Conservation (phyloP, 2,113 vertebrate genomes). For the Vombatus ursinus region DNA sequence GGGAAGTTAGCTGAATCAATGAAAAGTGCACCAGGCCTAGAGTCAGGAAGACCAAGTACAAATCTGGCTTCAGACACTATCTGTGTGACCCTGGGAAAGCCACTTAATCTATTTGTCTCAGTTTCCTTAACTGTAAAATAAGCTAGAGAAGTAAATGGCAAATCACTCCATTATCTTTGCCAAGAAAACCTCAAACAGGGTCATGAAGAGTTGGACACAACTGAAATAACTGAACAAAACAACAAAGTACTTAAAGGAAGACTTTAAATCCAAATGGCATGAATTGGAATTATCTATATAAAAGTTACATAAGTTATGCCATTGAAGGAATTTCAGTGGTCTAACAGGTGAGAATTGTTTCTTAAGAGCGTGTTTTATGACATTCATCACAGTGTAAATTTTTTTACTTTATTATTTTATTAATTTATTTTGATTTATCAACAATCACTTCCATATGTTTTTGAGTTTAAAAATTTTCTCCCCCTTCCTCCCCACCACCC, state of each 20-base stretch:
- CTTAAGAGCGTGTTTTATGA: conserved; percentile 32
- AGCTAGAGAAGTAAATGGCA: no score
- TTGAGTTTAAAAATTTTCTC: no score
- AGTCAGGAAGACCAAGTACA: background rate
- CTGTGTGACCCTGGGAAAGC: background rate
- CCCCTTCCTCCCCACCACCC: no score
- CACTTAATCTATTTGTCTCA: no score
- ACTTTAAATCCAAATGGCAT: background rate
- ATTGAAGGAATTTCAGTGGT: background rate
- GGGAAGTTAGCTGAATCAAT: background rate
- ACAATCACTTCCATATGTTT: no score
- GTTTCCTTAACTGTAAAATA: no score
- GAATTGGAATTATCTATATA: background rate
- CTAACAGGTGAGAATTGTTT: background rate
- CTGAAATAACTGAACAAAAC: background rate
- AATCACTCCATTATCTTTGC: no score
- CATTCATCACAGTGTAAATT: background rate
- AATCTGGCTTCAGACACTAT: background rate
- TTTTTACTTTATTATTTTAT: no score
- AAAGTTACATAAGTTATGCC: background rate
- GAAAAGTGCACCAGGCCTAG: background rate
- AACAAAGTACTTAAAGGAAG: background rate
- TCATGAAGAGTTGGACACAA: background rate
- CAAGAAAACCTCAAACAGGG: background rate
- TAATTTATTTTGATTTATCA: no score